phyloP scores from a whole-genome alignment of 2,797 vertebrate genomes.

The Rhinoraja longicauda region DNA sequence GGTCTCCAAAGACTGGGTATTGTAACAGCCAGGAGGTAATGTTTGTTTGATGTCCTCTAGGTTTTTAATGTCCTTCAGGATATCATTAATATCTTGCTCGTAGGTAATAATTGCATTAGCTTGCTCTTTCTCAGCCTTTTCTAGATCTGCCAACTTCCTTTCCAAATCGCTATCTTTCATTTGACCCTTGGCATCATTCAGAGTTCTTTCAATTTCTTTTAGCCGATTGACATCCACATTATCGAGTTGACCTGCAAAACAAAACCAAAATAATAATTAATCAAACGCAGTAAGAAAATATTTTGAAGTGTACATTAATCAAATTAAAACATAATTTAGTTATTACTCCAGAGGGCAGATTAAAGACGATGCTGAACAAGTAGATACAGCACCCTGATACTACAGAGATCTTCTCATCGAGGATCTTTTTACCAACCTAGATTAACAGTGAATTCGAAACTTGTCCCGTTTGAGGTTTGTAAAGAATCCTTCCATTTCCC shows the following conservation, averaged over 20 bases:
- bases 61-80: conserved; percentile 83
- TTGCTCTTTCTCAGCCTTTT: conserved; percentile 74
- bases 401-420: too few species aligned
- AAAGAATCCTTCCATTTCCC: not conserved
- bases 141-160: conserved; percentile 77
- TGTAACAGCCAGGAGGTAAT: conserved; percentile 87
- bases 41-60: conserved; percentile 92
- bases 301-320: not conserved
- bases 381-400: not conserved
- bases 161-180: conserved; percentile 78
- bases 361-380: not conserved
- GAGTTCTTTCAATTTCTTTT: conserved; percentile 76
- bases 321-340: not conserved
- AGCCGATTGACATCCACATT: conserved; percentile 87
- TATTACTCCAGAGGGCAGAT: not conserved
- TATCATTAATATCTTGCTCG: conserved; percentile 82
- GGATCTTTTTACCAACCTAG: not conserved
- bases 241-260: conserved; percentile 77
- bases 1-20: conserved; percentile 85
- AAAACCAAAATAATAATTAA: conserved; percentile 1
- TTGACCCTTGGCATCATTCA: conserved; percentile 78
- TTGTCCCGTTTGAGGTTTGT: not conserved
- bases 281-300: not conserved
- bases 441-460: not conserved
- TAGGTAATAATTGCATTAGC: conserved; percentile 81